Base-by-base conservation (phyloP, 2,888 invertebrate genomes). In the Diogma glabrata region DNA sequence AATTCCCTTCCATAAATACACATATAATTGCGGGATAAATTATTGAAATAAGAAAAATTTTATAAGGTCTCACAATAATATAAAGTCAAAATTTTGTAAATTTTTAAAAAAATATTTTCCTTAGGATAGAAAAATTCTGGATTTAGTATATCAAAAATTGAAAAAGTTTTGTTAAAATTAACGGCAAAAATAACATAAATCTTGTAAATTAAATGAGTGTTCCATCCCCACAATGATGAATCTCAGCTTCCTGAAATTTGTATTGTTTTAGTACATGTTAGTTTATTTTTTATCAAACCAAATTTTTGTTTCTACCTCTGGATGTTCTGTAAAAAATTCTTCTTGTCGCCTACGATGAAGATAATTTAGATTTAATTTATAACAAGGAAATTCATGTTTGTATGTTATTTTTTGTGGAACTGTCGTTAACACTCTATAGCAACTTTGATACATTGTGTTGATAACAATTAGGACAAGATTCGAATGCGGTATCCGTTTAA, bases 391-490 rank as follows among this genome's bases (percentile, higher is more conserved):
- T 23, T 74, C 71, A 1, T 69, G 67, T 14, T 61, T 59, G 57
- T 75, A 75, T 17, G 67, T 61, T 47, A 78, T 72, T 52, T 66
- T 68, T 53, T 68, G 65, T 1, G 79, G 75, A 19, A 67, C 66
- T 22, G 79, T 75, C 30, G 71, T 72, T 48, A 76, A 65, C 49
- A 65, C 67, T 45, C 69, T 67, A 55, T 72, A 72, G 54, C 74
- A 72, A 16, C 72, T 72, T 47, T 70, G 64, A 50, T 71, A 69
- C 58, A 70, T 63, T 1, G 73, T 72, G 60, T 86, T 76, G 4
- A 89, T 78, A 12, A 87, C 84, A 46, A 90, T 76, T 55, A 91
- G 68, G 26, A 90, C 63, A 52, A 91, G 71, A 71, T 91, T 91
- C 19, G 87, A 87, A 60, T 83, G 77, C 1, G 81, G 79, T 30